Evolutionary conservation across 2,888 invertebrate genomes (phyloP), one percentile per base, ranked within the genome.

Genomic region (Anticlea derivata): DNA sequence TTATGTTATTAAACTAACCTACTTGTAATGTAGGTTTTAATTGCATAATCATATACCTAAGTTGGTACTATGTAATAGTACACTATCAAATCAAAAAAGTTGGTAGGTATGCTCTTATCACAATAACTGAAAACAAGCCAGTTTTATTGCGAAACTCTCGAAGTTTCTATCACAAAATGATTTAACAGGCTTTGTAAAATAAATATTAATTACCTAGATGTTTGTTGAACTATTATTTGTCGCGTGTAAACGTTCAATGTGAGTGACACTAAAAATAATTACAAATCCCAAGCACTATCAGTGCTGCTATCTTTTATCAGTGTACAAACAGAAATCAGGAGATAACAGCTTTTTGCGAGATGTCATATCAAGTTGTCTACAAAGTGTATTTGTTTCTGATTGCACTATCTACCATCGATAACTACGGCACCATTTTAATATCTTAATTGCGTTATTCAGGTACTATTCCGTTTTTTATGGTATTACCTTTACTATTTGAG

Each of bases 351-450:
- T 80, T 82, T 80, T 77, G 75, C 68, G 80, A 82, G 81, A 86
- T 84, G 79, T 62, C 75, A 70, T 77, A 76, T 82, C 77, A 73
- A 72, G 65, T 69, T 73, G 66, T 73, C 61, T 64, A 68, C 71
- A 73, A 63, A 76, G 76, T 75, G 67, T 83, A 76, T 80, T 82
- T 78, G 73, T 80, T 81, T 80, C 60, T 78, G 80, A 82, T 82
- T 83, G 74, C 63, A 65, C 64, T 84, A 81, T 83, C 80, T 72
- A 52, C 56, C 55, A 50, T 61, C 61, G 73, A 77, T 78, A 75
- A 68, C 59, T 58, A 50, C 60, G 58, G 61, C 60, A 61, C 61
- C 54, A 62, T 59, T 58, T 44, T 56, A 44, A 53, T 56, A 60
- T 60, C 53, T 65, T 61, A 63, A 60, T 67, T 62, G 61, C 54